A percentile compares a stretch with the other conserved stretches of the same genome.
phyloP scores from a whole-genome alignment of 2,113 vertebrate genomes.

The Gallinago media region DNA sequence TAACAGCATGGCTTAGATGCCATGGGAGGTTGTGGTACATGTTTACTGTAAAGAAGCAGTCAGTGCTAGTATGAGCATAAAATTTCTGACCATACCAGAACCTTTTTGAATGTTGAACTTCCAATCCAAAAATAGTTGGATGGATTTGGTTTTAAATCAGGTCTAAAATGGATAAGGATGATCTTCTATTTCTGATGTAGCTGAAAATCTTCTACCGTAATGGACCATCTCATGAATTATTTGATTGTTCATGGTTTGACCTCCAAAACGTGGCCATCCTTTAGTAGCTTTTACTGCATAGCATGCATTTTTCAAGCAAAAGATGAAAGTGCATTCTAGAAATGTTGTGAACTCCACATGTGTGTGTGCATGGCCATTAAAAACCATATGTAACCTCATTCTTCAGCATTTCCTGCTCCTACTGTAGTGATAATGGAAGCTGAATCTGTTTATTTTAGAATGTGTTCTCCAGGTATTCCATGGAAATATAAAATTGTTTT shows the following conservation, averaged over 20 bases:
- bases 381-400: background rate
- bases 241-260: background rate
- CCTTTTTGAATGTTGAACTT: background rate
- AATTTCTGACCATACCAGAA: background rate
- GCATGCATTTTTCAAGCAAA: background rate
- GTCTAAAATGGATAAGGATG: background rate
- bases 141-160: background rate
- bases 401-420: background rate
- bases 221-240: background rate
- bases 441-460: background rate
- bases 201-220: background rate
- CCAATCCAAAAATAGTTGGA: background rate
- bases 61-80: background rate
- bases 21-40: background rate
- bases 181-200: background rate
- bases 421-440: background rate
- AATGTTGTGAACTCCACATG: background rate
- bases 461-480: background rate
- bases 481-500: slow-evolving; percentile 18
- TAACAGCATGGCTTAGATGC: background rate
- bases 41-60: slow-evolving; percentile 4
- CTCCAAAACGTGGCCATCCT: background rate
- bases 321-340: background rate
- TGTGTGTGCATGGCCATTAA: background rate
- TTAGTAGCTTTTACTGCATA: background rate